These are phyloP conservation scores for Fregetta grallaria DNA, from an alignment of 2,113 vertebrate genomes.

Conservation along the genomic window DNA sequence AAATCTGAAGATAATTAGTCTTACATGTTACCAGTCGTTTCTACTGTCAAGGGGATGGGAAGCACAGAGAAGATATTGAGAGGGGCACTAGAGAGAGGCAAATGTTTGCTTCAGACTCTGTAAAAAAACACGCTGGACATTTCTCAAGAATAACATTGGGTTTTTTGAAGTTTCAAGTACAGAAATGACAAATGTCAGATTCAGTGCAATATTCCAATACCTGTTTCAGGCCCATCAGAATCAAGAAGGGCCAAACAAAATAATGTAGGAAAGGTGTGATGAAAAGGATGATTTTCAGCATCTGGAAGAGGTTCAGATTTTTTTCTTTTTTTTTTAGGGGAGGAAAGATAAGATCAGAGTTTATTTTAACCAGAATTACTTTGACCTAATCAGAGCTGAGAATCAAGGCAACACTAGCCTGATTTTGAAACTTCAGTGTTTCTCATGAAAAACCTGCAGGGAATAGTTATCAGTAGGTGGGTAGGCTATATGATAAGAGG, in stretches of 20 bases:
- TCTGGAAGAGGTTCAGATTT: not conserved
- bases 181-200: not conserved
- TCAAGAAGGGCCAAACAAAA: not conserved
- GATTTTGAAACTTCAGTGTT: not conserved
- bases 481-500: not conserved
- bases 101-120: not conserved
- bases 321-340: not conserved
- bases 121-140: not conserved
- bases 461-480: not conserved
- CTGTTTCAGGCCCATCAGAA: not conserved
- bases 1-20: not conserved
- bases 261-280: not conserved
- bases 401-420: not conserved
- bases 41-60: not conserved
- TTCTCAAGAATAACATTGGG: not conserved
- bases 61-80: not conserved
- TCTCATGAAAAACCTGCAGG: not conserved
- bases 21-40: not conserved
- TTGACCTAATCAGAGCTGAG: not conserved
- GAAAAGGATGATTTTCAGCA: not conserved
- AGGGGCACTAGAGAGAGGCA: rapidly evolving
- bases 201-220: not conserved
- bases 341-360: not conserved
- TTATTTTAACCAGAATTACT: not conserved
- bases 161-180: not conserved